Evolutionary conservation across 2,888 invertebrate species (phyloP).

Genomic region (Tubulanus polymorphus): DNA sequence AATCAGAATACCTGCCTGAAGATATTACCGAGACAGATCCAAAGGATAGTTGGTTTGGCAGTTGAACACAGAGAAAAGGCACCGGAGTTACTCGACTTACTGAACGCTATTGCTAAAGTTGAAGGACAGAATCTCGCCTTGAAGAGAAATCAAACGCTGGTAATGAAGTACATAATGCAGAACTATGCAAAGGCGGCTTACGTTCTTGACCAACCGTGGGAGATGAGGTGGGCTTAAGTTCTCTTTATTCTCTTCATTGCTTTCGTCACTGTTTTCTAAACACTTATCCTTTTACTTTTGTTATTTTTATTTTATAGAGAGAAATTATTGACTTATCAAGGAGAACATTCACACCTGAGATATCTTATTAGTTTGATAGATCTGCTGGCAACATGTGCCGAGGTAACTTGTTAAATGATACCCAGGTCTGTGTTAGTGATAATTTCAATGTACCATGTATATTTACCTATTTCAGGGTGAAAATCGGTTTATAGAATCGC

Average conservation of each 20-base stretch:
- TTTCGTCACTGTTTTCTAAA: background rate
- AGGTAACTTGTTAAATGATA: no score
- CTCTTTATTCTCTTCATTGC: background rate
- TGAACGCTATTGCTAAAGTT: slow-evolving; percentile 47
- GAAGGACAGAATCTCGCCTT: slow-evolving; percentile 47
- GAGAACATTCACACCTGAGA: slow-evolving; percentile 26
- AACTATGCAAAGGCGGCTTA: slow-evolving; percentile 49
- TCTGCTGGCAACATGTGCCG: slow-evolving; percentile 51
- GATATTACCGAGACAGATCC: slow-evolving; percentile 47
- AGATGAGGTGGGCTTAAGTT: slow-evolving; percentile 38
- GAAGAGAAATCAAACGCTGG: slow-evolving; percentile 51
- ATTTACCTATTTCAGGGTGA: slow-evolving; percentile 39
- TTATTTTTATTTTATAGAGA: slow-evolving; percentile 26
- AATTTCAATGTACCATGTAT: background rate
- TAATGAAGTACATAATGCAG: slow-evolving; percentile 53
- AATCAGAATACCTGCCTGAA: slow-evolving; percentile 50
- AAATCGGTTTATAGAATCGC: slow-evolving; percentile 52
- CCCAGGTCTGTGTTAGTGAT: no score
- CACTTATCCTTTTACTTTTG: no score
- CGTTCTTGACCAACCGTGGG: slow-evolving; percentile 40
- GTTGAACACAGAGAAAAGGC: slow-evolving; percentile 45
- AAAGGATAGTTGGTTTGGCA: slow-evolving; percentile 46
- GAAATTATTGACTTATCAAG: slow-evolving; percentile 29
- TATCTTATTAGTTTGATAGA: slow-evolving; percentile 49
- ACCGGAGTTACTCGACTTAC: slow-evolving; percentile 47